Evolutionary conservation across 2,797 vertebrate species (phyloP).

Genomic region (Pipistrellus pygmaeus): DNA sequence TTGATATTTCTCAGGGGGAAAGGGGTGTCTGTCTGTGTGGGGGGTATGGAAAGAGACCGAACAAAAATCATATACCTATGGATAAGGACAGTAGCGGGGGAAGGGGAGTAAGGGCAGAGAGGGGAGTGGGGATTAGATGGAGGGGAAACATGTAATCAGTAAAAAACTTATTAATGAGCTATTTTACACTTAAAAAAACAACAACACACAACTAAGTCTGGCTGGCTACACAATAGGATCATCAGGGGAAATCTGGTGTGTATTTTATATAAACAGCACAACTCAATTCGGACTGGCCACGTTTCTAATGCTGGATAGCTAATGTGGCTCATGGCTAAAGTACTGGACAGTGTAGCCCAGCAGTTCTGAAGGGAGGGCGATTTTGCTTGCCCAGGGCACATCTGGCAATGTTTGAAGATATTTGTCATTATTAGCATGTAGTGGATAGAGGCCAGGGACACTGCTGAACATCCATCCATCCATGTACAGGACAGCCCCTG

Average conservation of each 20-base stretch:
- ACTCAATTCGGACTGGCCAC: not conserved
- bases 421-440: not conserved
- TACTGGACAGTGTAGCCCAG: not conserved
- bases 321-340: not conserved
- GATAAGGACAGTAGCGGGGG: too few species aligned
- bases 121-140: too few species aligned
- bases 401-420: not conserved
- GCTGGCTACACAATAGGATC: not conserved
- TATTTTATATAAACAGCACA: not conserved
- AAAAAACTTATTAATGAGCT: conserved; percentile 7
- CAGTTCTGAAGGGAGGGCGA: not conserved
- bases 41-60: too few species aligned
- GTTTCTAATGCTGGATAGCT: not conserved
- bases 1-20: too few species aligned
- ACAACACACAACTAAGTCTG: not conserved
- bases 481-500: not conserved
- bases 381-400: not conserved
- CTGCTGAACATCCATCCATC: not conserved
- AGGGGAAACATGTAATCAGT: not conserved
- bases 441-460: not conserved
- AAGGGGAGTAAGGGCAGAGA: too few species aligned
- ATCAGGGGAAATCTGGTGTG: not conserved
- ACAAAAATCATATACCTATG: too few species aligned
- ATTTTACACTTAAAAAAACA: not conserved
- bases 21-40: too few species aligned